Base-by-base conservation (phyloP, 2,888 invertebrate genomes). In the Orchesellides sinensis region DNA sequence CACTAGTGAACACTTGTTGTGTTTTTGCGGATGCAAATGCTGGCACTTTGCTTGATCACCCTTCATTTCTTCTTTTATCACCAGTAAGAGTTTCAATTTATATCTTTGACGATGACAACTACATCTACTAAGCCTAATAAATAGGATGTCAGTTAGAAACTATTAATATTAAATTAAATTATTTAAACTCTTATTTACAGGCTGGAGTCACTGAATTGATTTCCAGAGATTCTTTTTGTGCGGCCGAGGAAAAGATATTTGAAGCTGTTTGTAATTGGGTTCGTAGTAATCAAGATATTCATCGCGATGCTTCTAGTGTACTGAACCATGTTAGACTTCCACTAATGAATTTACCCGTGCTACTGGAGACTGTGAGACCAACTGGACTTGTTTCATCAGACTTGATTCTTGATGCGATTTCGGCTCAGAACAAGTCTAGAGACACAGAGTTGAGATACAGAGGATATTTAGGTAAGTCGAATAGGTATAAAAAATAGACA, bases 211-310 rank as follows among this genome's bases (percentile, higher is more conserved):
- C 94, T 89, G 95, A 96, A 89, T 92, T 99, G 8, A 92, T 99
- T 35, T 93, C 94, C 68, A 92, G 98, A 63, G 78, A 79, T 25
- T 79, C 78, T 0, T 79, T 79, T 54, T 79, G 78, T 29, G 69
- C 78, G 0, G 94, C 95, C 0, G 99, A 99, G 91, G 96, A 96
- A 47, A 95, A 98, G 89, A 98, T 99, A 87, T 99, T 99, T 91
- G 87, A 88, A 49, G 84, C 85, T 12, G 84, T 84, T 8, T 79
- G 77, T 21, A 78, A 81, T 19, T 92, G 93, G 88, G 96, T 95
- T 88, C 93, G 93, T 87, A 93, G 93, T 29, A 97, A 98, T 91
- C 92, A 93, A 81, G 92, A 92, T 84, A 92, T 92, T 89, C 93
- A 90, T 70, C 59, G 65, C 8, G 83, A 87, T 56, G 85, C 86